Evolutionary conservation across 2,113 vertebrate species (phyloP), one percentile per base, ranked within the genome.

Genomic region (Ammospiza nelsoni): DNA sequence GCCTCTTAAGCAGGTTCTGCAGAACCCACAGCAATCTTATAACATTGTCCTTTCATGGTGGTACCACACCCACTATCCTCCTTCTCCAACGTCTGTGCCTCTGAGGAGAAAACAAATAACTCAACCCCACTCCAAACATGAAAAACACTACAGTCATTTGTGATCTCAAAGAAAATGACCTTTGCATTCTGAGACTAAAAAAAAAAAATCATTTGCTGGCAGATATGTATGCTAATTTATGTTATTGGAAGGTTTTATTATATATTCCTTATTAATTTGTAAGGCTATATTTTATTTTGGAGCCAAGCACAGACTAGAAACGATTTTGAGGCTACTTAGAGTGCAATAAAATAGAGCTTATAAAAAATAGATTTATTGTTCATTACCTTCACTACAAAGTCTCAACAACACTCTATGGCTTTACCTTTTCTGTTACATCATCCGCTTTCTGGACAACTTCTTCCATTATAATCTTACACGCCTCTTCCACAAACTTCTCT

Each of bases 391-490:
- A 27, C 48, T 86, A 72, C 28, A 84, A 84, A 67, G 66, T 62
- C 41, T 84, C 67, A 91, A 31, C 21, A 82, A 33, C 13, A 12
- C 15, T 33, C 39, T 46, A 28, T 29, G 20, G 55, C 31, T 84
- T 96, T 98, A 98, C 99, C 98, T 99, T 99, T 94, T 98, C 98
- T 61, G 79, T 97, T 69, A 98, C 78, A 74, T 99, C 97, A 15
- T 97, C 97, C 6, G 98, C 98, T 90, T 98, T 99, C 94, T 96
- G 97, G 74, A 99, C 95, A n/a, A 98, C 95, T n/a, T 99, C 98
- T 84, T 98, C 97, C 97, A 99, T 97, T 79, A 99, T 98, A 17
- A 99, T 94, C 63, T 95, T 96, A 89, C 97, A 98, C 39, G 98
- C 98, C 15, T 98, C 98, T 91, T 98, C 97, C 37, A 99, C 96